A percentile compares a stretch with the other conserved stretches of the same genome.
These are phyloP conservation scores for Tyto alba DNA, from an alignment of 2,113 vertebrate genomes.

Conservation along the genomic window DNA sequence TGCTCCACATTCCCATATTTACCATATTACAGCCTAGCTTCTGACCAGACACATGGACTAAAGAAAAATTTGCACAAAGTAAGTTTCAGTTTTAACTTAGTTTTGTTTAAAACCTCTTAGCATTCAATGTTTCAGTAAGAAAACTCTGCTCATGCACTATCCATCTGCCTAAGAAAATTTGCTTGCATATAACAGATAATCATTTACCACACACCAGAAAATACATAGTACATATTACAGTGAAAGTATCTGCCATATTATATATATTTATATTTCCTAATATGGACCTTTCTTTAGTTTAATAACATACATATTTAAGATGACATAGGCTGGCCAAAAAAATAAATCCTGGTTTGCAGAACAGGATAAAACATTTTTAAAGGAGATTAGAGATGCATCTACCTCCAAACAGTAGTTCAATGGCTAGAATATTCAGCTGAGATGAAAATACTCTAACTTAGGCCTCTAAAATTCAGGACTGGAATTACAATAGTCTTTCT, in stretches of 20 bases:
- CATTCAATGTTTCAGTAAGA: background rate
- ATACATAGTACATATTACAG: background rate
- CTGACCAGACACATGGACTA: background rate
- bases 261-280: background rate
- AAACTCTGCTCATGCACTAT: background rate
- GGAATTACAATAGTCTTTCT: background rate
- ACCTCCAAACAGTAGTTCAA: background rate
- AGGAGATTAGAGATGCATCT: background rate
- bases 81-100: background rate
- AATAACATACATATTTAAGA: background rate
- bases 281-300: background rate
- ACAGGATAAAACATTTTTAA: background rate
- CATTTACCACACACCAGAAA: background rate
- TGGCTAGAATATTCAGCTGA: background rate
- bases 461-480: background rate
- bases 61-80: background rate
- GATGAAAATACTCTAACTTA: background rate
- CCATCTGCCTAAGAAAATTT: background rate
- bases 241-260: background rate
- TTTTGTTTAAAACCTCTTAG: background rate
- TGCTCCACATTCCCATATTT: background rate
- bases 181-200: background rate
- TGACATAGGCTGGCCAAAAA: background rate
- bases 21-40: background rate
- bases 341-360: background rate